phyloP scores from a whole-genome alignment of 1,140 invertebrate species.

The Neodiprion fabricii region DNA sequence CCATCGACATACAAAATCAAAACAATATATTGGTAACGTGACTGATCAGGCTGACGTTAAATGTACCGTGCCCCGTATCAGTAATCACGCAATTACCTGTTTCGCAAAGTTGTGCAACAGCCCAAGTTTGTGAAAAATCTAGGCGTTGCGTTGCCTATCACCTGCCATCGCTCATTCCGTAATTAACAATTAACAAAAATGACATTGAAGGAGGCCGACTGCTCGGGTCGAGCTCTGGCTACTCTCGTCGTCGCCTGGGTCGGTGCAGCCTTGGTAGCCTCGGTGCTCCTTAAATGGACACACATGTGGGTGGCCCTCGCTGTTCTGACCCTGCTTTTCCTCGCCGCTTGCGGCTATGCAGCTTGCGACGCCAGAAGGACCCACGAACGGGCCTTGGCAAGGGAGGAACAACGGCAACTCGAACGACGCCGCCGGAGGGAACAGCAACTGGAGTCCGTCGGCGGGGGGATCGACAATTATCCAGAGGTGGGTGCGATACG shows the following conservation, averaged over 20 bases:
- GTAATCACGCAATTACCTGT: no score
- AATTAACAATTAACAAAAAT: neutral
- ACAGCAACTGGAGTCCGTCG: conserved; percentile 35
- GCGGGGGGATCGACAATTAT: conserved; percentile 28
- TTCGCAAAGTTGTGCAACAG: no score
- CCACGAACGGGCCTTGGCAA: conserved; percentile 19
- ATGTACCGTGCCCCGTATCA: no score
- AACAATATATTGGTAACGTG: no score
- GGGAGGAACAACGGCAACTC: conserved; percentile 16
- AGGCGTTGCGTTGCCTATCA: neutral
- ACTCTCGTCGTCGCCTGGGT: conserved; percentile 48
- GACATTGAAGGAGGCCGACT: conserved; percentile 34
- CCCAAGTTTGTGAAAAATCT: neutral
- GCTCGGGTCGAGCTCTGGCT: conserved; percentile 42
- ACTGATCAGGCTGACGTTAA: no score
- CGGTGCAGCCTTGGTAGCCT: conserved; percentile 42
- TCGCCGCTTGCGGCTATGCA: conserved; percentile 44
- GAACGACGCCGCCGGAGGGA: conserved; percentile 26
- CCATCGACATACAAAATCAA: no score
- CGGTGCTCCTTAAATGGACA: conserved; percentile 45
- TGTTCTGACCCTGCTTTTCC: conserved; percentile 44
- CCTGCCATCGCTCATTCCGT: neutral
- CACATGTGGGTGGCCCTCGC: conserved; percentile 49
- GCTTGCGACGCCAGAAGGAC: conserved; percentile 35
- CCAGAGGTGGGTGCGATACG: conserved; percentile 29